Base-by-base conservation (phyloP, 2,888 invertebrate species). In the Eupithecia subumbrata region DNA sequence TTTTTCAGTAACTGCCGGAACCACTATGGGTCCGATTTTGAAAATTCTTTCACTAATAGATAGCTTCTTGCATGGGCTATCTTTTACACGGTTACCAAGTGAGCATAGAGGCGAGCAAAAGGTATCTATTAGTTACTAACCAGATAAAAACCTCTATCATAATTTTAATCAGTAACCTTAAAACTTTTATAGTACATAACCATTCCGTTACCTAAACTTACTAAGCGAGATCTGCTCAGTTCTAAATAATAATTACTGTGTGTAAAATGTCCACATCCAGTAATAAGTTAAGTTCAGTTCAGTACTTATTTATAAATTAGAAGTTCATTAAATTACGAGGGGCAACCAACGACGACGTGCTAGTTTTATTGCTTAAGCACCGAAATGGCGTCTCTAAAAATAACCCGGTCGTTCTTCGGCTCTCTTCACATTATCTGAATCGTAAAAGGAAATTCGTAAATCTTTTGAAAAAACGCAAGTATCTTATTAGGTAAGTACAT, bases 351-450 rank as follows among this genome's bases (percentile, higher is more conserved):
- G 87, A 83, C 83, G 84, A 87, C 84, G 86, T 83, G 85, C 83
- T 87, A 88, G 85, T 87, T 87, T 60, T 90, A 86, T 88, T 88
- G 90, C 91, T 90, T 89, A 89, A 89, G 87, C 89, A 87, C 88
- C 88, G 86, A 87, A 89, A 90, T 86, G 89, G 89, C 89, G 89
- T 89, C 87, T 85, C 91, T 87, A 88, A 90, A 93, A 93, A 93
- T 93, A 93, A 85, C 77, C 87, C 88, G 85, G 89, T 86, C 90
- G 90, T 91, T 90, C 89, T 88, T 85, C 85, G 86, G 81, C 74
- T 84, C 87, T 87, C 85, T 87, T 86, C 85, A 37, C 40, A 71
- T 63, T 67, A 71, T 43, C 73, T 52, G 43, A 22, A n/a, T 66
- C 14, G 64, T 67, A 74, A 75, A 77, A 71, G 34, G 25, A 74